These are phyloP conservation scores for Dimorphilus gyrociliatus DNA, from an alignment of 2,888 invertebrate species.

Conservation along the genomic window DNA sequence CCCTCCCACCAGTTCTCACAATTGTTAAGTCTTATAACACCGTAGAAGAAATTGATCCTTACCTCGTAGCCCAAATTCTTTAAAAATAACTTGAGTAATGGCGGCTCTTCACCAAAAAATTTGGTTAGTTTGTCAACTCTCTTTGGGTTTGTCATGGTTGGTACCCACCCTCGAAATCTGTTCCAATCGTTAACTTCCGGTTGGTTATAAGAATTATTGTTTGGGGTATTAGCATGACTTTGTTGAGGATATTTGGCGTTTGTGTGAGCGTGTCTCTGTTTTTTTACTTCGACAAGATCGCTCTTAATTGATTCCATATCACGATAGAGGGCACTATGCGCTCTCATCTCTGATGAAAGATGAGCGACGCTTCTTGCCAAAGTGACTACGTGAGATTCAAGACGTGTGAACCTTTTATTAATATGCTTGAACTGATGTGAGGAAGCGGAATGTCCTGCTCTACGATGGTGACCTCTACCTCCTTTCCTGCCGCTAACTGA, in stretches of 20 bases:
- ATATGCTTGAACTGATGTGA: slow-evolving; percentile 56
- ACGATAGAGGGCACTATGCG: slow-evolving; percentile 67
- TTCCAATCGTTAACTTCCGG: slow-evolving; percentile 19
- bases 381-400: slow-evolving; percentile 79
- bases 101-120: slow-evolving; percentile 83
- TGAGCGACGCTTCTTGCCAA: slow-evolving; percentile 75
- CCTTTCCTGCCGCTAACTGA: no score
- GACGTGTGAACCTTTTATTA: slow-evolving; percentile 66
- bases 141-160: slow-evolving; percentile 59
- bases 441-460: no score
- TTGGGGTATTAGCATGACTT: slow-evolving; percentile 5
- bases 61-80: slow-evolving; percentile 80
- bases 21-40: no score
- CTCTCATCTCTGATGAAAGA: slow-evolving; percentile 73
- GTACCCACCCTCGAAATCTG: slow-evolving; percentile 33
- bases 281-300: slow-evolving; percentile 44
- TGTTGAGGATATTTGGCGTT: slow-evolving; percentile 6
- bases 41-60: no score
- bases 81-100: slow-evolving; percentile 67
- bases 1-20: no score
- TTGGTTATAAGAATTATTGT: slow-evolving; percentile 1
- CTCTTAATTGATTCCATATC: slow-evolving; percentile 72
- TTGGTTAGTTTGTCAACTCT: slow-evolving; percentile 65
- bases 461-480: no score
- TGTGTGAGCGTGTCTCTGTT: slow-evolving; percentile 9